These are phyloP conservation scores for Alectura lathami DNA, from an alignment of 2,113 vertebrate genomes.

Conservation along the genomic window DNA sequence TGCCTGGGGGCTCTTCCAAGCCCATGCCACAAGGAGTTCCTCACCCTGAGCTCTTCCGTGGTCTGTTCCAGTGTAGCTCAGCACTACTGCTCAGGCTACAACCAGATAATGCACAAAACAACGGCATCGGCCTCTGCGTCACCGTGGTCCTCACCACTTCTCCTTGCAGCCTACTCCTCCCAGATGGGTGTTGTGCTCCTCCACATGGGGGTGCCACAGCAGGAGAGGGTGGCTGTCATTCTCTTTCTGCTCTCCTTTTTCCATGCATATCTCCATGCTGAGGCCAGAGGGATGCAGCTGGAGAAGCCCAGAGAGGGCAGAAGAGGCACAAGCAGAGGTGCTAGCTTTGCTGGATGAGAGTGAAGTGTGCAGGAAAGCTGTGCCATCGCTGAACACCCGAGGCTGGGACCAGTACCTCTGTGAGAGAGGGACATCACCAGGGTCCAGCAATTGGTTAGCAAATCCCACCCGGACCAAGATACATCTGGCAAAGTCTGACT, in stretches of 20 bases:
- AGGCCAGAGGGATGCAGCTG: background rate
- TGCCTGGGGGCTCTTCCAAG: background rate
- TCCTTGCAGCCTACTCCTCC: background rate
- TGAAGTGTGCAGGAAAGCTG: background rate
- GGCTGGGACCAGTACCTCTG: background rate
- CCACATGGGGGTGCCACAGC: background rate
- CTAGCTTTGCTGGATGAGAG: background rate
- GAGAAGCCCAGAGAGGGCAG: background rate
- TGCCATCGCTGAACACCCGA: background rate
- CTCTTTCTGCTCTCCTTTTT: background rate
- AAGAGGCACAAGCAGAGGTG: too few relatives aligned
- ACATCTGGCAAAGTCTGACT: background rate
- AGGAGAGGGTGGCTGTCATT: background rate
- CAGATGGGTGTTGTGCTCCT: background rate
- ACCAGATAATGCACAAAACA: background rate
- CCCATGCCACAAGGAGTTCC: background rate
- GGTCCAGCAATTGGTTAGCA: background rate
- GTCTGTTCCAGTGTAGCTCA: background rate
- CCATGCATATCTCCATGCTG: background rate
- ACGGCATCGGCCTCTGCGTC: background rate
- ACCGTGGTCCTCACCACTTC: background rate
- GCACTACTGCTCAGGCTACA: background rate
- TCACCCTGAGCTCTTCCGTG: background rate
- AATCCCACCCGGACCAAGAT: background rate
- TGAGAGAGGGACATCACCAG: background rate